A percentile compares a stretch with the other conserved stretches of the same genome.
These are phyloP conservation scores for Heteromyza rotundicornis DNA, from an alignment of 2,888 invertebrate genomes.

Conservation along the genomic window DNA sequence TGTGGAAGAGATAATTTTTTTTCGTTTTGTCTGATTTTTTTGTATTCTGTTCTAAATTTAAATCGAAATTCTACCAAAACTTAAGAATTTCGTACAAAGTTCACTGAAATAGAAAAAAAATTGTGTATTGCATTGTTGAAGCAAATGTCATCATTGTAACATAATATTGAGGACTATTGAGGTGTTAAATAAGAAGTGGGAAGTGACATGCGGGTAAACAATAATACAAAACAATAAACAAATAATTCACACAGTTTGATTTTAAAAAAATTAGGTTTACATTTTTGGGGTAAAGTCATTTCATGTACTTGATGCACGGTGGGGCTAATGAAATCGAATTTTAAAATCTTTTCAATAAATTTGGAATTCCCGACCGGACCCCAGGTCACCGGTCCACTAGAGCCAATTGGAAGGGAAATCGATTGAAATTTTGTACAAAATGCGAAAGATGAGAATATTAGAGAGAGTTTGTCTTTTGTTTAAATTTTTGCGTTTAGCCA, in stretches of 20 bases:
- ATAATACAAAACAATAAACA: too few species aligned
- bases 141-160: too few species aligned
- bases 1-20: constrained; percentile 17
- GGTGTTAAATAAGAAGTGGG: too few species aligned
- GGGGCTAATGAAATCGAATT: too few species aligned
- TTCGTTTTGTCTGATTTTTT: constrained; percentile 1
- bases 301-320: too few species aligned
- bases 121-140: neutral
- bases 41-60: neutral
- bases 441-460: constrained; percentile 31
- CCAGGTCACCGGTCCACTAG: neutral
- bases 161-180: too few species aligned
- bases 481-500: too few species aligned
- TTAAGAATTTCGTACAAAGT: constrained; percentile 24
- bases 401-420: neutral
- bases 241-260: too few species aligned
- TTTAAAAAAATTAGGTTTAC: too few species aligned
- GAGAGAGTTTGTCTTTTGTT: neutral
- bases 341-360: neutral
- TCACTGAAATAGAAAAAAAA: neutral
- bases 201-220: too few species aligned
- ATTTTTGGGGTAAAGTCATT: too few species aligned
- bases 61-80: constrained; percentile 3
- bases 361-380: neutral
- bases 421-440: constrained; percentile 36